Evolutionary conservation across 2,888 invertebrate genomes (phyloP).

Genomic region (Lasioglossum figueresi): DNA sequence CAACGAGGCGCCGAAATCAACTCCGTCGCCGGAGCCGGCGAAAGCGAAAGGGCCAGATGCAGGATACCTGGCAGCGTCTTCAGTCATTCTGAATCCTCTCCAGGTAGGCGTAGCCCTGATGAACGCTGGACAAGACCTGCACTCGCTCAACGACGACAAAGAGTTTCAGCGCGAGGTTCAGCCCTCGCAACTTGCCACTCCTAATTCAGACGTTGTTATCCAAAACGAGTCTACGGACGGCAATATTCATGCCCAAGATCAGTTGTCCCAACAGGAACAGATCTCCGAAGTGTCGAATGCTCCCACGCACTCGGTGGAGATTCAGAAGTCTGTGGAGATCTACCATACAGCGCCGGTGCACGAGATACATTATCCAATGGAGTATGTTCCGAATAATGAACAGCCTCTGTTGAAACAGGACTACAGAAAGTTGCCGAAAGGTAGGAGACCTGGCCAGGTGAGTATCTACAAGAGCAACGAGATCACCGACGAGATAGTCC

Average conservation of each 20-base stretch:
- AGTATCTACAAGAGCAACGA: slow-evolving; percentile 54
- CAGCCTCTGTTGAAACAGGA: slow-evolving; percentile 43
- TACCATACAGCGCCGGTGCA: slow-evolving; percentile 79
- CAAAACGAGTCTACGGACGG: background rate
- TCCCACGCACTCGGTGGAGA: slow-evolving; percentile 70
- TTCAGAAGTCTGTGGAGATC: slow-evolving; percentile 81
- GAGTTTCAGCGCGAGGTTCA: background rate
- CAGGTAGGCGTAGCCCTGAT: slow-evolving; percentile 79
- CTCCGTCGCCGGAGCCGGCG: background rate
- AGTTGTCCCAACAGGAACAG: slow-evolving; percentile 39
- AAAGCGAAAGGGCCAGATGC: background rate
- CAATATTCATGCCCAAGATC: slow-evolving; percentile 15
- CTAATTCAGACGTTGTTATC: background rate
- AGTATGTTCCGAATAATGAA: slow-evolving; percentile 70
- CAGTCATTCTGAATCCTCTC: slow-evolving; percentile 76
- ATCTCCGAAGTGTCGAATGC: slow-evolving; percentile 28
- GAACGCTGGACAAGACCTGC: slow-evolving; percentile 60
- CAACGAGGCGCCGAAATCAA: background rate
- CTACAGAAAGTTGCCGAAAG: slow-evolving; percentile 6
- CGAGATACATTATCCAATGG: slow-evolving; percentile 79
- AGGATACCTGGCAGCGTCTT: slow-evolving; percentile 68
- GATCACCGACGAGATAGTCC: slow-evolving; percentile 33
- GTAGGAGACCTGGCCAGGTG: slow-evolving; percentile 25
- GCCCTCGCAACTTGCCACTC: background rate
- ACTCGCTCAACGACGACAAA: slow-evolving; percentile 32